phyloP scores from a whole-genome alignment of 2,113 vertebrate genomes.

The Phrynosoma blainvillii region DNA sequence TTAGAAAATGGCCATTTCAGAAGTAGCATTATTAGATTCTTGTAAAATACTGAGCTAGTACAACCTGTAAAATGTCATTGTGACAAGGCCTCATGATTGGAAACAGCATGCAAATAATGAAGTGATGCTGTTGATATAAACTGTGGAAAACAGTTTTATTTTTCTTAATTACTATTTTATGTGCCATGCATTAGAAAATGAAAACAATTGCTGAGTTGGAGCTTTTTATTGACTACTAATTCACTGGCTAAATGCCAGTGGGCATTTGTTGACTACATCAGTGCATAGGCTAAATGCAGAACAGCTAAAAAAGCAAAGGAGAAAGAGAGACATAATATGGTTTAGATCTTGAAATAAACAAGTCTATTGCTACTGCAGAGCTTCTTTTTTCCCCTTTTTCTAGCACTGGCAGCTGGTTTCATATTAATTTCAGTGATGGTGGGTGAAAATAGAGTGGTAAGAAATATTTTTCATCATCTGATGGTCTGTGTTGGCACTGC shows the following conservation, averaged over 20 bases:
- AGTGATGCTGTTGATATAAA: constrained; percentile 20
- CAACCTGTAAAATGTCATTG: not conserved
- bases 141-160: constrained; percentile 12
- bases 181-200: constrained; percentile 48
- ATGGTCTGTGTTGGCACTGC: not conserved
- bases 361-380: not conserved
- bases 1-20: not conserved
- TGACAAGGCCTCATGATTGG: not conserved
- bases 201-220: constrained; percentile 52
- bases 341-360: constrained; percentile 18
- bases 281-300: not conserved
- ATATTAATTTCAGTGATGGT: not conserved
- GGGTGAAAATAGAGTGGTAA: not conserved
- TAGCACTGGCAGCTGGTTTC: not conserved
- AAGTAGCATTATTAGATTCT: too few relatives aligned
- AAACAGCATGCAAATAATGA: constrained; percentile 19
- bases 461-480: not conserved
- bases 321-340: not conserved
- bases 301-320: not conserved
- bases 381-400: not conserved
- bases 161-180: constrained; percentile 56
- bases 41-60: not conserved
- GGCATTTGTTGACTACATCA: too few relatives aligned
- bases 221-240: fast-evolving
- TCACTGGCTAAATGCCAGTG: constrained; percentile 36